Conservation (phyloP, 2,797 vertebrate species). For the Ceyx erithaca region DNA sequence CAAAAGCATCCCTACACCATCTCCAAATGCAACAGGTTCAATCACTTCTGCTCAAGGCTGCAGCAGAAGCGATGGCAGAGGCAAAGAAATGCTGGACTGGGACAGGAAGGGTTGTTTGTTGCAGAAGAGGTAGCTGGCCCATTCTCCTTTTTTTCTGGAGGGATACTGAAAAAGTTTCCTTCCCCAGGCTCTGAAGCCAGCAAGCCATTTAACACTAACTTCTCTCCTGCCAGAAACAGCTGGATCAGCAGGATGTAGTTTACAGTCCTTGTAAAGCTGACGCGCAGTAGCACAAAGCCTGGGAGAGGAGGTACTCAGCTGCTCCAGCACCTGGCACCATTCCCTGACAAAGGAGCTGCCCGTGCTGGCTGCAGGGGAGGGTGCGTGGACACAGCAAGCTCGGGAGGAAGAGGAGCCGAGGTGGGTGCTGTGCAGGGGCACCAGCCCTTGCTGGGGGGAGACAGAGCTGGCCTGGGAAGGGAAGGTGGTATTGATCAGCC, state of each 20-base stretch:
- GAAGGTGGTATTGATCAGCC: not conserved
- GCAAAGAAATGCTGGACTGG: not conserved
- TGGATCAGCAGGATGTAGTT: not conserved
- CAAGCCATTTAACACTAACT: conserved; percentile 16
- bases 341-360: not conserved
- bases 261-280: conserved; percentile 1
- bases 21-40: not conserved
- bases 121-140: not conserved
- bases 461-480: not conserved
- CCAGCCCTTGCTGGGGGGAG: not conserved
- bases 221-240: conserved; percentile 3
- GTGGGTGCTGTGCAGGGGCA: not conserved
- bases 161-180: not conserved
- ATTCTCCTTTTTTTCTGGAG: not conserved
- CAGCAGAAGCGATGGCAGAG: not conserved
- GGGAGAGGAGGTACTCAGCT: not conserved
- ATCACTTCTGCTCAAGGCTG: not conserved
- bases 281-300: not conserved
- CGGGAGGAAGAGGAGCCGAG: not conserved
- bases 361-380: not conserved
- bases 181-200: not conserved
- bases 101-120: not conserved
- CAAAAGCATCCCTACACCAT: not conserved
- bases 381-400: not conserved
- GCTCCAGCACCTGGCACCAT: not conserved